phyloP scores from a whole-genome alignment of 2,888 invertebrate genomes.

The Acleris cristana region DNA sequence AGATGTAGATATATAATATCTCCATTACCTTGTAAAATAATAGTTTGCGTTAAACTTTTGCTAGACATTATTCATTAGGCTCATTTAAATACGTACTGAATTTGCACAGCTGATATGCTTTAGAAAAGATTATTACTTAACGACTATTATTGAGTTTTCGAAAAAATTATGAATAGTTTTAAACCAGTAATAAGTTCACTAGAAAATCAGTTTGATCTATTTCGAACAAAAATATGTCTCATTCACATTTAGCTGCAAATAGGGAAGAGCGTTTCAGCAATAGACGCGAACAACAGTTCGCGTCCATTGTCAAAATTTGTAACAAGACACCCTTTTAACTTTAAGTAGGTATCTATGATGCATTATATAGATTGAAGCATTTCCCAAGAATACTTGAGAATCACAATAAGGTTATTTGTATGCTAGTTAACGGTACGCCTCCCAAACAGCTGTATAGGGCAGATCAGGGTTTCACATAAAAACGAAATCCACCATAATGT shows the following conservation, averaged over 20 bases:
- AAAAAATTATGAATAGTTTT: too few species aligned
- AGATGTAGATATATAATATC: too few species aligned
- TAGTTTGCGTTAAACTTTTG: too few species aligned
- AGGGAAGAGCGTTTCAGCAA: background rate
- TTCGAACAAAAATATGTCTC: background rate
- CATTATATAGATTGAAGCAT: conserved; percentile 34
- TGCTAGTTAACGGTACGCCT: conserved; percentile 74
- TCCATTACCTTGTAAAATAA: too few species aligned
- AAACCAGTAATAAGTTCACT: too few species aligned
- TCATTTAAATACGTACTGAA: too few species aligned
- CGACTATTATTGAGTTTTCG: too few species aligned
- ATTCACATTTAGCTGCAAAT: background rate
- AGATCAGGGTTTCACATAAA: conserved; percentile 55
- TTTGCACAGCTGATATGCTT: too few species aligned
- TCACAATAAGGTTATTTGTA: conserved; percentile 63
- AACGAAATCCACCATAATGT: conserved; percentile 65
- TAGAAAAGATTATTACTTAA: too few species aligned
- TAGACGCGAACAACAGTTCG: conserved; percentile 17
- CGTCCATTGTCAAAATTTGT: conserved; percentile 27
- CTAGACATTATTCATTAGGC: too few species aligned
- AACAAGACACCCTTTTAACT: conserved; percentile 36
- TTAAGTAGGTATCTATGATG: conserved; percentile 33
- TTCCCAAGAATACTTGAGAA: conserved; percentile 53
- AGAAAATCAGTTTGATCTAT: too few species aligned
- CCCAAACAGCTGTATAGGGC: conserved; percentile 71